Evolutionary conservation across 2,113 vertebrate genomes (phyloP).

Genomic region (mouse (Mus musculus)): DNA sequence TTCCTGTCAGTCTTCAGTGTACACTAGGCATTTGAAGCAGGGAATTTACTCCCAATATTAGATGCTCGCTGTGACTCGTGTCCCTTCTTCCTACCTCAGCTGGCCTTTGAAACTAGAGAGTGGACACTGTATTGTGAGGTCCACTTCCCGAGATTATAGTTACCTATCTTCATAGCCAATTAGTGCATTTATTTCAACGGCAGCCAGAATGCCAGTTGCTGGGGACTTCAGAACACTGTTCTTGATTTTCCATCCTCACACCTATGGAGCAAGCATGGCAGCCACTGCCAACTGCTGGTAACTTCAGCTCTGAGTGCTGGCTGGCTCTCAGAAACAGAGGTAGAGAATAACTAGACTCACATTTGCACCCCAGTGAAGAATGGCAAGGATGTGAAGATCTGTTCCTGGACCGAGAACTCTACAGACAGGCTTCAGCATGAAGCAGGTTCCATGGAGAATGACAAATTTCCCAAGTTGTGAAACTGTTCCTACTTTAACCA

Average conservation of each 20-base stretch:
- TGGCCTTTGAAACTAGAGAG: neutral
- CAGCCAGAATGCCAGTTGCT: slow-evolving; percentile 17
- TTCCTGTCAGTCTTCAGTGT: neutral
- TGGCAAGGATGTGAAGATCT: neutral
- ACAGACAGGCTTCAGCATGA: slow-evolving; percentile 30
- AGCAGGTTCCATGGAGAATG: slow-evolving; percentile 60
- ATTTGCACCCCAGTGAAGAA: neutral
- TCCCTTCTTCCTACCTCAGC: accelerated
- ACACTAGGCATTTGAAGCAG: slow-evolving; percentile 14
- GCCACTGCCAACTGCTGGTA: neutral
- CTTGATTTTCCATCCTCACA: neutral
- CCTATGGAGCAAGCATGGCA: neutral
- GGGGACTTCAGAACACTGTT: neutral
- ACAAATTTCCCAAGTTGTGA: slow-evolving; percentile 45
- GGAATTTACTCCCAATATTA: neutral
- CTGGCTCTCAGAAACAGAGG: slow-evolving; percentile 46
- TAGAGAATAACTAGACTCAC: neutral
- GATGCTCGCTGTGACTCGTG: neutral
- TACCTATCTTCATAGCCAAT: neutral
- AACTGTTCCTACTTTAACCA: slow-evolving; percentile 50
- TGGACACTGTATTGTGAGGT: neutral
- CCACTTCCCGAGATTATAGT: neutral
- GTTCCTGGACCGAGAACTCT: neutral
- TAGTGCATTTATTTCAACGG: neutral
- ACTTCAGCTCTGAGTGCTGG: neutral